These are phyloP conservation scores for Cancer borealis DNA, from an alignment of 2,888 invertebrate species.

Conservation along the genomic window DNA sequence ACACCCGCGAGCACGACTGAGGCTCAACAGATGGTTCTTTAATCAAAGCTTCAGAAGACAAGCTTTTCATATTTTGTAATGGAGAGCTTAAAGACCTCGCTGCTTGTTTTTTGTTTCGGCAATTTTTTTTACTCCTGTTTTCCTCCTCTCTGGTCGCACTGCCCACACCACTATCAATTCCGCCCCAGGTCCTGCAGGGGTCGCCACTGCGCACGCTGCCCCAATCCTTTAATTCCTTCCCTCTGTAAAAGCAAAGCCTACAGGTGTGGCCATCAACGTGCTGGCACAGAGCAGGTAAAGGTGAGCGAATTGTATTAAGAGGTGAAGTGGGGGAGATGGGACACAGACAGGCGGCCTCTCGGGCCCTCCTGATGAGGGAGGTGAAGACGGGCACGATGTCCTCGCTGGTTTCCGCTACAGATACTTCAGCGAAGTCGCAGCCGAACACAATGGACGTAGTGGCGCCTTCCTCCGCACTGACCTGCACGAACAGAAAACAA, in stretches of 20 bases:
- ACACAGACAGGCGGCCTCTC: slow-evolving; percentile 52
- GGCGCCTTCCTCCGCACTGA: slow-evolving; percentile 63
- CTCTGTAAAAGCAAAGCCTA: slow-evolving; percentile 42
- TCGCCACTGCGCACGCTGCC: neutral
- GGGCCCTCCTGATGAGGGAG: slow-evolving; percentile 62
- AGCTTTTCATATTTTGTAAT: slow-evolving; percentile 3
- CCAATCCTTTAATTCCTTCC: neutral
- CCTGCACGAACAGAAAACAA: slow-evolving; percentile 50
- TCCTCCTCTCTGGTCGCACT: neutral
- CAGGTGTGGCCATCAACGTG: slow-evolving; percentile 36
- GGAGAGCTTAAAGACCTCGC: slow-evolving; percentile 55
- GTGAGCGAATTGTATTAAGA: neutral
- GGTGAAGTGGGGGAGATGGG: neutral
- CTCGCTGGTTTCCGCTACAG: slow-evolving; percentile 71
- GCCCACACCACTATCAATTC: neutral
- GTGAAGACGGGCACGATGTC: slow-evolving; percentile 68
- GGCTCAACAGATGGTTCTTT: neutral
- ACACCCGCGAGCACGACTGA: neutral
- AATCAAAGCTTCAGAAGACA: neutral
- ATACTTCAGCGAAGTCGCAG: slow-evolving; percentile 71
- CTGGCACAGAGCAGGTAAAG: neutral
- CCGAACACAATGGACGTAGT: slow-evolving; percentile 59
- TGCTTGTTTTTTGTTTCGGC: slow-evolving; percentile 37
- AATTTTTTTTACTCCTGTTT: slow-evolving; percentile 14
- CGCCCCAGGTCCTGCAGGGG: neutral